Base-by-base conservation (phyloP, 2,113 vertebrate species). In the Podocnemis expansa region DNA sequence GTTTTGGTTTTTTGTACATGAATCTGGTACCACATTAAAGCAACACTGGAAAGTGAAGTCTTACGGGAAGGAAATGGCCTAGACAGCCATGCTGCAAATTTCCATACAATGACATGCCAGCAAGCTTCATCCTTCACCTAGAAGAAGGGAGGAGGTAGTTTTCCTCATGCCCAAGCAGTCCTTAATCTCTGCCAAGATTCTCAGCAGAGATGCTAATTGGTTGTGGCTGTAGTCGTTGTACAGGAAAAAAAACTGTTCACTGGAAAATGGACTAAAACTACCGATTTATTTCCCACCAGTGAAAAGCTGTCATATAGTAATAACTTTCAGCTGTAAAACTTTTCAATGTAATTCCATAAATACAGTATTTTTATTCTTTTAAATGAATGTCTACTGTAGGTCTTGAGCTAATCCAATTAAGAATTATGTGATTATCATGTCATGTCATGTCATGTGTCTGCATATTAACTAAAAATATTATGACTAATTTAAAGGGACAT, bases 391-490 rank as follows among this genome's bases (percentile, higher is more conserved):
- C 80, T 75, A n/a, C n/a, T n/a, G n/a, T n/a, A 73, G 87, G 80
- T 45, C 45, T 88, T 89, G 67, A 94, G 86, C 89, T 91, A 93
- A 91, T 94, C 79, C 45, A 91, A 91, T 93, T 38, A 13, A 94
- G 84, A 96, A 93, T 82, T 93, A 67, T 84, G 78, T 27, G 56
- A 81, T n/a, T n/a, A n/a, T n/a, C n/a, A 60, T 47, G 45, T 70
- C 92, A 93, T 3, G 41, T 91, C 84, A 82, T 90, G 92, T 94
- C 89, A 89, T 56, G 89, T 24, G 31, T 10, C 70, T 73, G 49
- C 85, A 5, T 89, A 93, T 91, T 93, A 94, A 96, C 86, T 92
- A 89, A 94, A 87, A 93, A 93, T 87, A n/a, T 58, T 92, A 93
- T 70, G 47, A 94, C 54, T 91, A 27, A 82, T 89, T 97, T 92